A percentile compares a stretch with the other conserved stretches of the same genome.
Conservation (phyloP, 2,113 vertebrate genomes). For the Lasiurus cinereus region DNA sequence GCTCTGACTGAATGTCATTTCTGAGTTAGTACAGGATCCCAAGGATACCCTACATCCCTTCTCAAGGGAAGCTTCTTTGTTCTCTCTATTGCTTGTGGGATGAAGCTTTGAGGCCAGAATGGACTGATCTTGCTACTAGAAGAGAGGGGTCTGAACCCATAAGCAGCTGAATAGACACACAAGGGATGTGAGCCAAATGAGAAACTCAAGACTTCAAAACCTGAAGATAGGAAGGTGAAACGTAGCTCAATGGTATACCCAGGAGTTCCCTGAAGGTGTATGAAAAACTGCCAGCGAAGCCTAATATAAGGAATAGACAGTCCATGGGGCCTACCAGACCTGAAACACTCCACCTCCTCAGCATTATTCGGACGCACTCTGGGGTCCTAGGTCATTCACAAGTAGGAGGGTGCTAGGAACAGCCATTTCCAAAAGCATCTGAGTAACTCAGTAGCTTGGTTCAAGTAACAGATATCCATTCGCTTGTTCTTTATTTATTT, state of each 20-base stretch:
- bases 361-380: no score
- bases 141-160: background rate
- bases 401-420: background rate
- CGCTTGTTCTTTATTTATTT: background rate
- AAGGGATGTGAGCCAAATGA: background rate
- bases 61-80: background rate
- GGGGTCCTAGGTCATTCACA: background rate
- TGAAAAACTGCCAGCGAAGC: background rate
- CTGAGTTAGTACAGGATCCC: background rate
- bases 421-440: background rate
- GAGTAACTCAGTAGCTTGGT: background rate
- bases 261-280: background rate
- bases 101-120: background rate
- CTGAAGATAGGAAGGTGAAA: background rate
- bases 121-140: background rate
- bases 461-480: background rate
- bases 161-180: background rate
- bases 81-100: background rate
- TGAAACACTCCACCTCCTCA: accelerated
- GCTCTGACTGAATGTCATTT: background rate
- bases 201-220: background rate
- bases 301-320: background rate
- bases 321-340: background rate
- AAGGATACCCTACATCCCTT: background rate
- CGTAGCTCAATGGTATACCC: background rate